phyloP scores from a whole-genome alignment of 2,113 vertebrate genomes.

The Taxidea taxus region DNA sequence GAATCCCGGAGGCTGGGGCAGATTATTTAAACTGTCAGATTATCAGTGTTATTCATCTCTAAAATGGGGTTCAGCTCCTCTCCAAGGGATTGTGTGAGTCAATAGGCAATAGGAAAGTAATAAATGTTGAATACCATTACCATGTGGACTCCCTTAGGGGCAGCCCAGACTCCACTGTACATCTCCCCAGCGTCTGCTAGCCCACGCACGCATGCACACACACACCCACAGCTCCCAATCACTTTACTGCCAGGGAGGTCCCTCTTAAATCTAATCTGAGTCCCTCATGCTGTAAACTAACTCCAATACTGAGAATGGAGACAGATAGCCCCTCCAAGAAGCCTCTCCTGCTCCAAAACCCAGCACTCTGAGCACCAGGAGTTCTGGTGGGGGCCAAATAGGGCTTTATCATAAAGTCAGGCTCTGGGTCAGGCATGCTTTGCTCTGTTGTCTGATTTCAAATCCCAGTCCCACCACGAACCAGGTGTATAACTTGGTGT shows the following conservation, averaged over 20 bases:
- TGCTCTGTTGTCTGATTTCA: neutral
- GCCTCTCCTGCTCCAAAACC: conserved; percentile 3
- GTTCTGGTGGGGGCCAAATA: neutral
- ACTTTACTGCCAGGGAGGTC: neutral
- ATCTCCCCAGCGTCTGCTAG: neutral
- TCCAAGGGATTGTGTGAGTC: neutral
- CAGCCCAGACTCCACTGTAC: neutral
- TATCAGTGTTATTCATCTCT: conserved; percentile 4
- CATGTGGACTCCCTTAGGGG: neutral
- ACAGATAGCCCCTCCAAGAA: neutral
- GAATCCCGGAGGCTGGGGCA: neutral
- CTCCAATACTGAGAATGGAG: neutral
- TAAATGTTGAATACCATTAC: neutral
- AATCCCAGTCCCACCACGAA: neutral
- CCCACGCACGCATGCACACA: accelerated
- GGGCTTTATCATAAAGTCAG: neutral
- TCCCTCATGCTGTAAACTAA: conserved; percentile 6
- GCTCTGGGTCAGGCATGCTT: neutral
- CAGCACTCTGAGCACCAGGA: neutral
- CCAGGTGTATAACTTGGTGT: neutral
- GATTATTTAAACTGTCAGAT: neutral
- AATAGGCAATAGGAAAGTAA: neutral
- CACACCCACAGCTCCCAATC: neutral
- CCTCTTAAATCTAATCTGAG: neutral
- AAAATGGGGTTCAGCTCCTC: neutral